Base-by-base conservation (phyloP, 2,888 invertebrate species). In the Dynastes grantii region DNA sequence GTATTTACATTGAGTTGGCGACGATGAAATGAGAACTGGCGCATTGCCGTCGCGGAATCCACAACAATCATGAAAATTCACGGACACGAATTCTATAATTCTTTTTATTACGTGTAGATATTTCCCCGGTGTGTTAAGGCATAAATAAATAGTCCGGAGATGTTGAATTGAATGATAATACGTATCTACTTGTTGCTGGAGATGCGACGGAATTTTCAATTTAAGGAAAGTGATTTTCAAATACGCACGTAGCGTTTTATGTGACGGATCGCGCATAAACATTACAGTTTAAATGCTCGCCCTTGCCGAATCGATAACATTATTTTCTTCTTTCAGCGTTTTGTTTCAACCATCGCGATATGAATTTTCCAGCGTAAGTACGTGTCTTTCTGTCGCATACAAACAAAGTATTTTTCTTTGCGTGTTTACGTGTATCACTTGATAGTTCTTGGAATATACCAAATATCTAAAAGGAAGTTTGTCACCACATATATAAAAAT, bases 41-140 rank as follows among this genome's bases (percentile, higher is more conserved):
- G 51, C 63, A 63, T 32, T 16, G 2, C 55, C n/a, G 58, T 58
- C 37, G 40, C 37, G 55, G 55, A 65, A 76, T 67, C 53, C 76
- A 67, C 65, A 78, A 67, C 76, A 78, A 61, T 58, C 77, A 79
- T 77, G 77, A 79, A 79, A 79, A 79, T 79, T 79, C 79, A 73
- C 79, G 49, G 79, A 58, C 79, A 79, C 79, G 79, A 77, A 77
- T 75, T 73, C 78, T 58, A 65, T 76, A 79, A 71, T 67, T 77
- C 73, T 77, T 55, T 77, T 77, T 73, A 65, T 77, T 79, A 77
- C 79, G 79, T 67, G 79, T 49, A 73, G 77, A 79, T 58, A 70
- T 79, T 77, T 64, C 77, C 65, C 29, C 55, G 79, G 58, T 77
- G 77, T 73, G 77, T 78, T 78, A 76, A 58, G 65, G 77, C 79